phyloP scores from a whole-genome alignment of 2,888 invertebrate species.

The Ennomos fuscantarius region DNA sequence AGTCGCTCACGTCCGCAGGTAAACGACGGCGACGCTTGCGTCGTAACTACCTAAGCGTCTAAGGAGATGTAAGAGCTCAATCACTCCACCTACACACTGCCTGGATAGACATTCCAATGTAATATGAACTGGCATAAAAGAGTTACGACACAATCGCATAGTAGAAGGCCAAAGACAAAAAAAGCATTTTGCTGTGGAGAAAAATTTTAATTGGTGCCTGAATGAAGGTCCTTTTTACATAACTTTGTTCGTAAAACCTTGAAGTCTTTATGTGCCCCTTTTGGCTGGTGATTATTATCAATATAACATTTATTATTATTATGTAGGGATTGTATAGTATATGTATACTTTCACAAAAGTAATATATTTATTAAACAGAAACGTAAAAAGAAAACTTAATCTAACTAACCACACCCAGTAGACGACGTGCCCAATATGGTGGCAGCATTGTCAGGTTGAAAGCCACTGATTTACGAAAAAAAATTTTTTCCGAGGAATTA shows the following conservation, averaged over 20 bases:
- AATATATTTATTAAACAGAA: too few relatives aligned
- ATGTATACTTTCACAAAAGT: too few relatives aligned
- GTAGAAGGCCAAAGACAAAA: not conserved
- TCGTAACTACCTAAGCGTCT: conserved; percentile 2
- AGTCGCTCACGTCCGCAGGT: conserved; percentile 5
- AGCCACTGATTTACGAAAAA: too few relatives aligned
- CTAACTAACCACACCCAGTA: too few relatives aligned
- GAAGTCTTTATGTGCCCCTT: not conserved
- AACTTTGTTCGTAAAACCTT: not conserved
- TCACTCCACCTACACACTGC: conserved; percentile 5
- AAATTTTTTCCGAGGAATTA: too few relatives aligned
- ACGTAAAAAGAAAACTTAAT: too few relatives aligned
- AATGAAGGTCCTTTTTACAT: not conserved
- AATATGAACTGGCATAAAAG: not conserved
- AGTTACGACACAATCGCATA: too few relatives aligned
- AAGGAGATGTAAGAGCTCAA: conserved; percentile 12
- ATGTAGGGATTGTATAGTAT: too few relatives aligned
- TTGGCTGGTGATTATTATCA: conserved; percentile 5
- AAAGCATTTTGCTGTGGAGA: not conserved
- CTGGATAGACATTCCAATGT: conserved; percentile 9
- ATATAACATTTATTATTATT: too few relatives aligned
- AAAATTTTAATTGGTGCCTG: conserved; percentile 8
- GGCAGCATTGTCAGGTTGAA: too few relatives aligned
- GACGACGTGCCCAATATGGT: too few relatives aligned
- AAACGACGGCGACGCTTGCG: not conserved